Percentiles rank a stretch among this genome's conserved stretches.
Conservation (phyloP, 2,113 vertebrate species). For the Nicator chloris region DNA sequence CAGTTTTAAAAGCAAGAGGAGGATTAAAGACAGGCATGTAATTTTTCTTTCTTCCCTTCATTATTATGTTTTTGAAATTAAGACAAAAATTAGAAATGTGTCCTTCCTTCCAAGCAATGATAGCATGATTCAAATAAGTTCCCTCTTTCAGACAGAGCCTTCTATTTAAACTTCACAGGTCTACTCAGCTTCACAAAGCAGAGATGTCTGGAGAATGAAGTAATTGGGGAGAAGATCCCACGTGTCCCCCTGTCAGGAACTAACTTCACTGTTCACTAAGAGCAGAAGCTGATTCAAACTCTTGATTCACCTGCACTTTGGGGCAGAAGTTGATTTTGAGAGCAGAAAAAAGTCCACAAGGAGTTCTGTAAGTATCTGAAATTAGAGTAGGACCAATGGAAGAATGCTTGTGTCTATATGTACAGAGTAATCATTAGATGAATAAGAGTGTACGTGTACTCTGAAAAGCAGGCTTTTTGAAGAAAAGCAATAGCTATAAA, state of each 20-base stretch:
- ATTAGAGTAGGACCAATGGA: too few relatives aligned
- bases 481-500: background rate
- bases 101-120: background rate
- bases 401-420: rapidly evolving
- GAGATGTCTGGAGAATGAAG: background rate
- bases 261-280: background rate
- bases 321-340: background rate
- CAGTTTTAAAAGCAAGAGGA: background rate
- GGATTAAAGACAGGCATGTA: background rate
- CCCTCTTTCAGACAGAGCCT: background rate
- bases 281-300: background rate
- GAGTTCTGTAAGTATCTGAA: background rate
- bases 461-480: background rate
- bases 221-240: background rate
- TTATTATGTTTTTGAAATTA: background rate
- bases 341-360: background rate
- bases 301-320: background rate
- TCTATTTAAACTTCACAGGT: background rate
- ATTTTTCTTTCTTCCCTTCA: background rate
- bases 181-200: background rate
- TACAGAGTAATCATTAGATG: background rate
- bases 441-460: background rate
- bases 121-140: background rate
- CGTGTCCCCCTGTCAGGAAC: rapidly evolving
- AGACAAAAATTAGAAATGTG: background rate